phyloP scores from a whole-genome alignment of 92 coral and sea anemone species.

The Heliopora coerulea region DNA sequence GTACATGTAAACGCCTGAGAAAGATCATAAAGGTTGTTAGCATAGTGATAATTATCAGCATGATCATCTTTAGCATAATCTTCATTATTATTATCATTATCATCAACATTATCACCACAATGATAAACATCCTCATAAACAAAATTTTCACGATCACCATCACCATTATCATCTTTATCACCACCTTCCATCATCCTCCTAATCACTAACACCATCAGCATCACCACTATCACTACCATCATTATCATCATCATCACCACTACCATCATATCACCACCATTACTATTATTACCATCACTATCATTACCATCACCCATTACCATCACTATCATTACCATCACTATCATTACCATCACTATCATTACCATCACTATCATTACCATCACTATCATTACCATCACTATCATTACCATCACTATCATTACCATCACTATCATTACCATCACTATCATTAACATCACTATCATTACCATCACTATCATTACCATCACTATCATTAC shows the following conservation, averaged over 20 bases:
- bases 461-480: background rate
- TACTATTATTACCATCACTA: background rate
- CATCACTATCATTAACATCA: background rate
- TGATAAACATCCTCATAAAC: background rate
- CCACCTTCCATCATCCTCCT: background rate
- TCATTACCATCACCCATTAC: background rate
- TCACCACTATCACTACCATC: background rate
- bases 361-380: background rate
- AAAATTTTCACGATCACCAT: background rate
- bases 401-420: background rate
- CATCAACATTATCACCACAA: background rate
- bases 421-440: background rate
- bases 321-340: slow-evolving; percentile 3
- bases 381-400: background rate
- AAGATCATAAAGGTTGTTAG: too few species aligned
- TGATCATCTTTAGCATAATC: too few species aligned
- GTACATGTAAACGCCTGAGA: too few species aligned
- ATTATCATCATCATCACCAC: background rate
- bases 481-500: background rate
- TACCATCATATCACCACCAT: background rate
- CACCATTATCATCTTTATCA: background rate
- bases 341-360: slow-evolving; percentile 6
- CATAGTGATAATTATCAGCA: too few species aligned
- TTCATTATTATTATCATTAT: too few species aligned
- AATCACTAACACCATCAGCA: background rate